Conservation (phyloP, 2,113 vertebrate species). For the Stercorarius parasiticus region DNA sequence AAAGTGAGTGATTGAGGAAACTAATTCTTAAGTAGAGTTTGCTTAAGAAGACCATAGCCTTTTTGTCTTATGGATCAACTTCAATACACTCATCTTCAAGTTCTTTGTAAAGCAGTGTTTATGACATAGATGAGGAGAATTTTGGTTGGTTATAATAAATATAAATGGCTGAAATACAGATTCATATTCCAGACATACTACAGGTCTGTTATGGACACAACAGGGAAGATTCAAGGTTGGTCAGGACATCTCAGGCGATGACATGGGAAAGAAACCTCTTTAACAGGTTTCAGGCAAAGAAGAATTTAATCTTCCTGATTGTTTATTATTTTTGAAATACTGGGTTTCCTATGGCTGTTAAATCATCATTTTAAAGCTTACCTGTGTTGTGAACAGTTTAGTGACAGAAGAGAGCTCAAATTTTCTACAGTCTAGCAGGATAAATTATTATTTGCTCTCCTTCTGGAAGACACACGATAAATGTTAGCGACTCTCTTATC, state of each 20-base stretch:
- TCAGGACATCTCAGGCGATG: not conserved
- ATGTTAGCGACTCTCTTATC: not conserved
- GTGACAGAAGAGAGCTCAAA: not conserved
- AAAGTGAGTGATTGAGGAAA: not conserved
- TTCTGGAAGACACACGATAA: not conserved
- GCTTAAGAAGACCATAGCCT: not conserved
- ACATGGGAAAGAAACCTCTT: not conserved
- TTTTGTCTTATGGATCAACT: not conserved
- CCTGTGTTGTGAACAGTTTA: not conserved
- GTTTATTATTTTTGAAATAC: not conserved
- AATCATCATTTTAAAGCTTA: not conserved
- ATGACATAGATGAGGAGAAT: not conserved
- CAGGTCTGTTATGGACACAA: not conserved
- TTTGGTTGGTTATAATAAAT: not conserved
- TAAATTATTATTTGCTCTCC: not conserved
- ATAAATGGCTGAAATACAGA: not conserved
- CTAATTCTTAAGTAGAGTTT: not conserved
- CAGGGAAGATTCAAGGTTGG: no score
- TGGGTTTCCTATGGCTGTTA: not conserved
- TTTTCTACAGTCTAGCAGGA: not conserved
- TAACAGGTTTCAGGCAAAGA: not conserved
- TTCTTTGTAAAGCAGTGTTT: not conserved
- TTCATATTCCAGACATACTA: not conserved
- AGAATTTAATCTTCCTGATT: not conserved
- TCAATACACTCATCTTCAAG: not conserved